A percentile compares a stretch with the other conserved stretches of the same genome.
Conservation (phyloP, 2,797 vertebrate species). For the Pagetopsis macropterus region DNA sequence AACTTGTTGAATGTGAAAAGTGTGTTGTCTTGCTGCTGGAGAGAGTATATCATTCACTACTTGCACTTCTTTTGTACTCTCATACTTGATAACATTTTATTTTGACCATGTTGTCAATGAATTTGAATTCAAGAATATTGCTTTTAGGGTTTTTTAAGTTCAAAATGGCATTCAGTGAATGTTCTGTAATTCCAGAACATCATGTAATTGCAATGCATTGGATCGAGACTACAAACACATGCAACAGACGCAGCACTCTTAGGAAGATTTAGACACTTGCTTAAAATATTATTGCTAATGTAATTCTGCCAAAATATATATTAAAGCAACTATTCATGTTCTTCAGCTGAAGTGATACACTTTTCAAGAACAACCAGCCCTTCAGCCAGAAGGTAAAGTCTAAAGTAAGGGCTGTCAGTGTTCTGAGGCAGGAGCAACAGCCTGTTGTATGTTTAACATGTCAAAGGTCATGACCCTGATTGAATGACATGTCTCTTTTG, state of each 20-base stretch:
- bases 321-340: too few species aligned
- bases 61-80: background rate
- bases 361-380: background rate
- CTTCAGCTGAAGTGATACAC: background rate
- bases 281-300: too few species aligned
- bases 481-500: background rate
- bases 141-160: background rate
- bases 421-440: slow-evolving; percentile 17
- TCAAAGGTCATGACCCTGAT: slow-evolving; percentile 14
- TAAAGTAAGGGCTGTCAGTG: background rate
- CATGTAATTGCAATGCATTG: too few species aligned
- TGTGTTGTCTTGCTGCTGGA: background rate
- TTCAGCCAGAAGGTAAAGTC: slow-evolving; percentile 1
- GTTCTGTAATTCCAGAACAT: too few species aligned
- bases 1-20: background rate
- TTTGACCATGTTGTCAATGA: background rate
- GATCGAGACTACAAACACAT: too few species aligned
- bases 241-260: too few species aligned
- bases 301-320: too few species aligned
- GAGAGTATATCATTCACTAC: background rate
- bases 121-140: background rate
- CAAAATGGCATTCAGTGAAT: background rate
- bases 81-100: background rate
- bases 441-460: slow-evolving; percentile 25
- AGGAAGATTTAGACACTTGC: too few species aligned